Conservation (phyloP, 2,113 vertebrate genomes). For the Perca flavescens region DNA sequence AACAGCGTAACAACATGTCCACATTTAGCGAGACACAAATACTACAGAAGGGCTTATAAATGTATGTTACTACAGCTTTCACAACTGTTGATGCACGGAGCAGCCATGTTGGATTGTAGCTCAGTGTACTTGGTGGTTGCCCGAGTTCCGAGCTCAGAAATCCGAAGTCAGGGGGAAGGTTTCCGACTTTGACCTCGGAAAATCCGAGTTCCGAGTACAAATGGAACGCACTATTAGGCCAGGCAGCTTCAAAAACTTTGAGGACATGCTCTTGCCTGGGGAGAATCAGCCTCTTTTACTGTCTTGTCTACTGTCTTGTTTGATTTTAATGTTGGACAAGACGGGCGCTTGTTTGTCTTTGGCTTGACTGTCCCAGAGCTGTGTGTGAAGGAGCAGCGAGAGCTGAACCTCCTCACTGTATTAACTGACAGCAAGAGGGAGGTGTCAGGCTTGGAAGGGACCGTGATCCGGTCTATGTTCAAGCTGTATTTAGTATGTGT, state of each 20-base stretch:
- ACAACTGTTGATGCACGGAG: no score
- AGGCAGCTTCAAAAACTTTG: slow-evolving; percentile 41
- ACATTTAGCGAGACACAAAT: no score
- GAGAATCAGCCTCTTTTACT: slow-evolving; percentile 48
- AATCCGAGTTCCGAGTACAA: no score
- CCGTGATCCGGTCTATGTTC: slow-evolving; percentile 26
- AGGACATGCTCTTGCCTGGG: slow-evolving; percentile 71
- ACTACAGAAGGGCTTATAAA: no score
- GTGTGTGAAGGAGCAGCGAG: slow-evolving; percentile 16
- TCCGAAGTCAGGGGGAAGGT: no score
- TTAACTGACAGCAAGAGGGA: slow-evolving; percentile 39
- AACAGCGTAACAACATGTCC: no score
- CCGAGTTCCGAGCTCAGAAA: no score
- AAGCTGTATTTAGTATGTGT: slow-evolving; percentile 53
- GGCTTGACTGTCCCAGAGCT: slow-evolving; percentile 39
- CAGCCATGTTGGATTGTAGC: no score
- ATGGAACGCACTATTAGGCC: slow-evolving; percentile 33
- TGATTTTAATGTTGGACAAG: slow-evolving; percentile 37
- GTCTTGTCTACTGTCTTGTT: slow-evolving; percentile 40
- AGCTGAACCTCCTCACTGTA: slow-evolving; percentile 24
- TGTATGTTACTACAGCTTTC: no score
- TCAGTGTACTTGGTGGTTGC: no score
- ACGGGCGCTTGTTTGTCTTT: neutral
- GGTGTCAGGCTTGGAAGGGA: slow-evolving; percentile 50
- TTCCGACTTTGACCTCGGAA: no score